Percentiles rank a stretch among this genome's conserved stretches.
phyloP scores from a whole-genome alignment of 2,113 vertebrate species.

The Chamaetylas fuelleborni region DNA sequence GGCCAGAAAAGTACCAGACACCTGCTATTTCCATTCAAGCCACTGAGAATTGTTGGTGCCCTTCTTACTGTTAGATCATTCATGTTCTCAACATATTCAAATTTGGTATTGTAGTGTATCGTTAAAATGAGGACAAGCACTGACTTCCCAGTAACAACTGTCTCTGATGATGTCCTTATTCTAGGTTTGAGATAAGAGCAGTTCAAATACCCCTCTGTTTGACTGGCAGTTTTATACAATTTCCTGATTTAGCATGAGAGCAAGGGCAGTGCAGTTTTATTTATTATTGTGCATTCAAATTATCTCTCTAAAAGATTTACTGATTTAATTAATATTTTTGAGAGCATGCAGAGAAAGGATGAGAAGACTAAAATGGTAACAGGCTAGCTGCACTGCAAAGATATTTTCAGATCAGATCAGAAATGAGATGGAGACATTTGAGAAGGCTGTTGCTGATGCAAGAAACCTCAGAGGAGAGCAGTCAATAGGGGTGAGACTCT shows the following conservation, averaged over 20 bases:
- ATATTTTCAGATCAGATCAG: neutral
- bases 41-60: slow-evolving; percentile 5
- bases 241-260: neutral
- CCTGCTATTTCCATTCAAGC: slow-evolving; percentile 52
- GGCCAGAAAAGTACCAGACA: slow-evolving; percentile 32
- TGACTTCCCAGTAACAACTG: slow-evolving; percentile 17
- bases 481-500: neutral
- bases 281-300: neutral
- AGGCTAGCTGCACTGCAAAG: neutral
- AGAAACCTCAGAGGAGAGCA: neutral
- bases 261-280: neutral
- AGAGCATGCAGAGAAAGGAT: neutral
- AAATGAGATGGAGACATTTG: slow-evolving; percentile 15
- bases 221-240: slow-evolving; percentile 7
- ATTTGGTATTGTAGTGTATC: slow-evolving; percentile 14
- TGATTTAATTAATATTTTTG: slow-evolving; percentile 34
- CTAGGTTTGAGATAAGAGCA: slow-evolving; percentile 42
- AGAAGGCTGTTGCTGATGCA: slow-evolving; percentile 4
- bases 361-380: neutral
- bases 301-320: neutral
- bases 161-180: slow-evolving; percentile 13
- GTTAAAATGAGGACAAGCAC: slow-evolving; percentile 44
- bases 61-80: slow-evolving; percentile 4
- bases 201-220: slow-evolving; percentile 24
- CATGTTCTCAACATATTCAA: slow-evolving; percentile 24